Conservation (phyloP, 2,888 invertebrate genomes). For the Lasius fuliginosus region DNA sequence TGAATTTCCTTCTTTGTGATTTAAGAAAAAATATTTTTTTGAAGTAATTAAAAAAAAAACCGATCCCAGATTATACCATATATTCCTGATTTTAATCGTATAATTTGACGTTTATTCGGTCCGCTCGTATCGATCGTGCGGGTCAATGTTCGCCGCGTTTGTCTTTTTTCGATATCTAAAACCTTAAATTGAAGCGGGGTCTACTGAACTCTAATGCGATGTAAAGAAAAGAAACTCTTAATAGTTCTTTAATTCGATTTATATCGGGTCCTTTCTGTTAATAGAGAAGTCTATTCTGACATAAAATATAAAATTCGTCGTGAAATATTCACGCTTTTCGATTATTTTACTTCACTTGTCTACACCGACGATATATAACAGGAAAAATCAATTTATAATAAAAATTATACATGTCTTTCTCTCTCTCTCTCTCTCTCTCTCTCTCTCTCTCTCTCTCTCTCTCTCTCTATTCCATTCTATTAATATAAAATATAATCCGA, state of each 20-base stretch:
- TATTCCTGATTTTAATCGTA: background rate
- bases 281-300: background rate
- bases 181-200: background rate
- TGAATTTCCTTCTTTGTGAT: too few species aligned
- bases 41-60: background rate
- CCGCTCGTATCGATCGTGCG: constrained; percentile 22
- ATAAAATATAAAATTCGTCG: background rate
- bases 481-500: background rate
- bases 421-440: background rate
- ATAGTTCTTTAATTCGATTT: background rate
- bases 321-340: background rate
- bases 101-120: background rate
- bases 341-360: background rate
- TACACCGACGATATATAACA: background rate
- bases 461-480: background rate
- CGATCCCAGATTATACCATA: background rate
- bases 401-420: background rate
- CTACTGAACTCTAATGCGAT: background rate
- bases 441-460: too few species aligned
- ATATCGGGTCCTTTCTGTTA: background rate
- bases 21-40: background rate
- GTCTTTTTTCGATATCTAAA: constrained; percentile 1
- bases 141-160: constrained; percentile 25
- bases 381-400: constrained; percentile 7
- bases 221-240: background rate